Base-by-base conservation (phyloP, 1,140 invertebrate genomes). In the Zaprionus ghesquierei region DNA sequence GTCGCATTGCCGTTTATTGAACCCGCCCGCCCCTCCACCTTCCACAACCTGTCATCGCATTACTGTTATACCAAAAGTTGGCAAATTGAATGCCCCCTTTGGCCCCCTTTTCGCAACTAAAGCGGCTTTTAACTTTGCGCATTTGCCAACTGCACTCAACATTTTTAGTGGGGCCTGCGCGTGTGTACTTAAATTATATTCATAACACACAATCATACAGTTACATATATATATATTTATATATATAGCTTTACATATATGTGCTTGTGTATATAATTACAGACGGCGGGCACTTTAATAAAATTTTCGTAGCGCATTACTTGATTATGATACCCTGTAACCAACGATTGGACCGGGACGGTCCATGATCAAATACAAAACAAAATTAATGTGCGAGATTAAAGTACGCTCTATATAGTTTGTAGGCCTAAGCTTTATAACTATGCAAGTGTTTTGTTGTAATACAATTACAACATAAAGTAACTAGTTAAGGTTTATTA, bases 1-100 rank as follows among this genome's bases (percentile, higher is more conserved):
- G 77, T 50, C 56, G 15, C 35, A 41, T 15, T 41, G 35, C n/a
- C 33, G 79, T 82, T 81, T 75, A 69, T 60, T 69, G 79, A 74
- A 78, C 71, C 31, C 58, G 23, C 25, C 49, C 33, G 35, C 33
- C 59, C 35, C 59, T 59, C 58, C 63, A 75, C 29, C 62, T 23
- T 4, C 38, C 12, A 12, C 0, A 23, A 13, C 33, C 15, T 25
- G n/a, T n/a, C 25, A 49, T 50, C 25, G 35, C 27, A 75, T 63
- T 55, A 35, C 59, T 25, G 46, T 55, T 65, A 73, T 69, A 60
- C 25, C 9, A 69, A 41, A 74, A 64, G 56, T 77, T 77, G 70
- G 61, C 75, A 69, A 71, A 70, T 81, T 53, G 29, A 51, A 49
- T 60, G 70, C 29, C 54, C 49, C 49, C 50, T 59, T 53, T 66